phyloP scores from a whole-genome alignment of 2,113 vertebrate genomes.

The Catharus bicknelli region DNA sequence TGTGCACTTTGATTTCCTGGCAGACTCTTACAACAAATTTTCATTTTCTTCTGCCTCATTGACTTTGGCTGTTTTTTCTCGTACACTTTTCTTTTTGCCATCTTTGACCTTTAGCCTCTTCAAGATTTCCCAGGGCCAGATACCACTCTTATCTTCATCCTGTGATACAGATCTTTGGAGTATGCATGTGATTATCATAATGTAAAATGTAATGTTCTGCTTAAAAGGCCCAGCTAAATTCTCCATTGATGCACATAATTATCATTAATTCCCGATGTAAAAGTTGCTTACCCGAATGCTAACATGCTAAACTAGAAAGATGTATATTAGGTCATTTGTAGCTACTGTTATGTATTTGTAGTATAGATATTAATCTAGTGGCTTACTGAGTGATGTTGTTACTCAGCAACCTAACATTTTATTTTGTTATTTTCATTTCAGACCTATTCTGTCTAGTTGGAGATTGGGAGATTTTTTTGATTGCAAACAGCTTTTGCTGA shows the following conservation, averaged over 20 bases:
- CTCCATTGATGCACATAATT: background rate
- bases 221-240: background rate
- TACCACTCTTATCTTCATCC: conserved; percentile 74
- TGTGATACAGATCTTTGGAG: conserved; percentile 79
- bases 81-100: conserved; percentile 83
- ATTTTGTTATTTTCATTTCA: background rate
- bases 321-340: background rate
- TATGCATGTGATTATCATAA: conserved; percentile 71
- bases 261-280: background rate
- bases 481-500: background rate
- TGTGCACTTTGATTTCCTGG: conserved; percentile 45
- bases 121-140: conserved; percentile 83
- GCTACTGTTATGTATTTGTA: background rate
- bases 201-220: conserved; percentile 9
- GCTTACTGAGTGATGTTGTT: background rate
- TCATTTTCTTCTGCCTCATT: conserved; percentile 83
- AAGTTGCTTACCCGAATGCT: background rate
- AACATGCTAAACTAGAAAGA: background rate
- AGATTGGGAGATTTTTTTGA: background rate
- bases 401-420: background rate
- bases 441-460: background rate
- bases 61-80: conserved; percentile 73
- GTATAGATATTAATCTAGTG: background rate
- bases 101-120: conserved; percentile 84
- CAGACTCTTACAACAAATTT: conserved; percentile 85